Evolutionary conservation across 2,888 invertebrate genomes (phyloP), one percentile per base, ranked within the genome.

Genomic region (Drosophila suboccidentalis): DNA sequence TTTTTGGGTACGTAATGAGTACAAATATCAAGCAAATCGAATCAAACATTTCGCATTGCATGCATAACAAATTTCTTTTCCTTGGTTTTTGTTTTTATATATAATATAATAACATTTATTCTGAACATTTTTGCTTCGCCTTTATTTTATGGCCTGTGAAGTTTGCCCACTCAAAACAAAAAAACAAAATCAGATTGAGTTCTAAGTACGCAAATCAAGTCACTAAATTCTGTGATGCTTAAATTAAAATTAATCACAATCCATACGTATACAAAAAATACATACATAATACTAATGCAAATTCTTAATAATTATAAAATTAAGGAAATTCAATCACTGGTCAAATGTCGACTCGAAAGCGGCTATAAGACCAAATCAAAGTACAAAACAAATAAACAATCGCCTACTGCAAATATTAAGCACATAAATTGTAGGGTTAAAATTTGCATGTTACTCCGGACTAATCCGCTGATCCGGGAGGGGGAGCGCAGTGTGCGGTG

Each of bases 211-310:
- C 59, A 77, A 75, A 80, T 67, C 36, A 72, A 60, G 51, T 75
- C 38, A 36, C n/a, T 57, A 70, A 47, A 54, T 32, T 68, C 43
- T 22, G 47, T 67, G 59, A 43, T 60, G 74, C 87, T 85, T 84
- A 82, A 89, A 78, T 85, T 80, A 88, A 75, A 75, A 77, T 86
- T 72, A 87, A 89, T 78, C 86, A 87, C 88, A 87, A 87, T 87
- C 60, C 69, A 79, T 87, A 47, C 63, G 61, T 72, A 71, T 78
- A 67, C 75, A 76, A 69, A 80, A 51, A 43, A 41, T 78, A 49
- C 39, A 41, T 55, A 65, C 66, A 76, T 66, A 80, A 81, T 83
- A 83, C 88, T 83, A 83, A 78, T 29, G 29, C 6, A 39, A 70
- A 43, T 64, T 59, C 78, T 69, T 81, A 84, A 50, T 70, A 84